A percentile compares a stretch with the other conserved stretches of the same genome.
Conservation (phyloP, 2,797 vertebrate genomes). For the Argentina silus region DNA sequence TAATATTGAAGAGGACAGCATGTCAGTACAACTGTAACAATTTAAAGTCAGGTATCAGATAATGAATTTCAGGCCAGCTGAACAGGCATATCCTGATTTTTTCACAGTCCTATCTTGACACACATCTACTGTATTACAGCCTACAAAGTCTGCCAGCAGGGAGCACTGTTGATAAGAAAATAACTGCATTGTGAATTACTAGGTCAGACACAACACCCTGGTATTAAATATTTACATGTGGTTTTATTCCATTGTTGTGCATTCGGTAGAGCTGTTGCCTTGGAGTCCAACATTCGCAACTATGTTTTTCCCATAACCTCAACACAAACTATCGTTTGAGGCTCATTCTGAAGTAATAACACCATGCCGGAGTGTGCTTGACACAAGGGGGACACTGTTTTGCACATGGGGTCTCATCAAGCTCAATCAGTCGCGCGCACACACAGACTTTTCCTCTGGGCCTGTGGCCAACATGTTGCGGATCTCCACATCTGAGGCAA, state of each 20-base stretch:
- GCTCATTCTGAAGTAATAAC: neutral
- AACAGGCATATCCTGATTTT: neutral
- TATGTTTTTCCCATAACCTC: neutral
- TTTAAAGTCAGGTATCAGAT: neutral
- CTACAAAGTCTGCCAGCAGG: conserved; percentile 20
- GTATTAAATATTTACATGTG: conserved; percentile 3
- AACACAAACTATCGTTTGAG: no score
- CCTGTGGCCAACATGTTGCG: neutral
- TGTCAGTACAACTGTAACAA: neutral
- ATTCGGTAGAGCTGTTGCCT: neutral
- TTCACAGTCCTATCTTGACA: neutral
- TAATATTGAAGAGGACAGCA: neutral
- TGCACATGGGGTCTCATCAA: neutral
- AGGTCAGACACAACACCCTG: neutral
- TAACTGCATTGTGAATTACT: neutral
- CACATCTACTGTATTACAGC: neutral
- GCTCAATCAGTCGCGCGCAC: neutral
- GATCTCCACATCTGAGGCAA: neutral
- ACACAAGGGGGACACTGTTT: neutral
- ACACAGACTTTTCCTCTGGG: neutral
- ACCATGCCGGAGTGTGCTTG: neutral
- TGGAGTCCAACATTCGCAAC: neutral
- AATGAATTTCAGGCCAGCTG: no score
- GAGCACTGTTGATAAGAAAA: conserved; percentile 7
- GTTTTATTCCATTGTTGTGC: neutral